Base-by-base conservation (phyloP, 2,113 vertebrate genomes). In the Pogona vitticeps region DNA sequence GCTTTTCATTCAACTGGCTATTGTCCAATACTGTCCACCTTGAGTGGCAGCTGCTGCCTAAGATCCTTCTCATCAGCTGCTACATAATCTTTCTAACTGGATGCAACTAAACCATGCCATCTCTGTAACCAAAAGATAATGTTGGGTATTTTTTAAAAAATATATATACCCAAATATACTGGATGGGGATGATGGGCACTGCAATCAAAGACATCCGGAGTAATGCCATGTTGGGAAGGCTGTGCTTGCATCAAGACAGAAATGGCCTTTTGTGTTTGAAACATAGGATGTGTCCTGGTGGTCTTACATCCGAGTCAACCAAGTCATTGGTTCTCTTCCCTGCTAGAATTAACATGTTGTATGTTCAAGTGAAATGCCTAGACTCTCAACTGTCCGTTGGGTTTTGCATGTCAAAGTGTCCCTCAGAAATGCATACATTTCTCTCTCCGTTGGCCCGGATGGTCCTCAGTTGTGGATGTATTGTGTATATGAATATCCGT, bases 331-430 rank as follows among this genome's bases (percentile, higher is more conserved):
- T 28, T 1, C 17, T 61, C 89, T 80, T 91, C 81, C 91, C 83
- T 77, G 85, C 77, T 20, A 88, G 90, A 90, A 79, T 90, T 68
- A 86, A 91, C 88, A 88, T 91, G 5, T 90, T 92, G 90, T 84
- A 86, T 3, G 31, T 88, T 91, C 91, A 88, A 88, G 83, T 88
- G 85, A 82, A 40, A 38, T 52, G 65, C 46, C 80, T 80, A 80
- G 79, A 80, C 61, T 18, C 15, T 59, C 18, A 78, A 80, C 40
- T 46, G 79, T 67, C 79, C 40, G 21, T 1, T n/a, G 76, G 85
- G 91, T 94, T 95, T 94, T 95, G 92, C 94, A 94, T 92, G 91
- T 93, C 91, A 93, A 95, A 95, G 93, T 89, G 89, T 91, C 13
- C 36, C 40, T 40, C 59, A 18, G n/a, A 38, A 31, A 76, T 52